Percentiles rank a stretch among this genome's conserved stretches.
Conservation (phyloP, 2,888 invertebrate species). For the Vandiemenella viatica region DNA sequence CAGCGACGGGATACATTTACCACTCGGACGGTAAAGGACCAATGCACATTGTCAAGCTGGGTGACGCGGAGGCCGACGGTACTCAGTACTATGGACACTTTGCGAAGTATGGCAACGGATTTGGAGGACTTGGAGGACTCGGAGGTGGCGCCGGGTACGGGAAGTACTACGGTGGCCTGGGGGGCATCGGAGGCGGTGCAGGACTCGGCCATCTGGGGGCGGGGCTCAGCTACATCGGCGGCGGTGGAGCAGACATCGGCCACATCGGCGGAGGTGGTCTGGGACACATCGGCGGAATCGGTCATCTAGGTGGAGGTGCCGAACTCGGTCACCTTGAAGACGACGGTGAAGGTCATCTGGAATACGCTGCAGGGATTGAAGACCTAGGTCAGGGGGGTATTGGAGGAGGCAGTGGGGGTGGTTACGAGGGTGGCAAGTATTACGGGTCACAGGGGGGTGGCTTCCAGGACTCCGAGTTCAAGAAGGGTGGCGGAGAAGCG, state of each 20-base stretch:
- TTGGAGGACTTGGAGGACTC: neutral
- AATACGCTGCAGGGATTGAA: neutral
- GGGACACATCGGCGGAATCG: neutral
- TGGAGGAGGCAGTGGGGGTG: conserved; percentile 1
- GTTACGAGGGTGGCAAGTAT: conserved; percentile 3
- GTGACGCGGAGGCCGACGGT: conserved; percentile 14
- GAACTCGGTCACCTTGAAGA: neutral
- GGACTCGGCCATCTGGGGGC: neutral
- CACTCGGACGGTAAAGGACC: conserved; percentile 33
- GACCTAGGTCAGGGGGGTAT: neutral
- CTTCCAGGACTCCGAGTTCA: conserved; percentile 25
- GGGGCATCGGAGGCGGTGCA: neutral
- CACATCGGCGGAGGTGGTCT: neutral
- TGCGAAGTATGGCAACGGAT: neutral
- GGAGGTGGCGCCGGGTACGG: conserved; percentile 2
- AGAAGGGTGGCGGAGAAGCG: conserved; percentile 50
- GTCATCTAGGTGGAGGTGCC: neutral
- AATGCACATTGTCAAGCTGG: conserved; percentile 34
- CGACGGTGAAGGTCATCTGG: neutral
- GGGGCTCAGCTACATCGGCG: neutral
- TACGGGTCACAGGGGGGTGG: conserved; percentile 24
- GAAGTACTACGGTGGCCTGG: neutral
- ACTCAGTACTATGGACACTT: neutral
- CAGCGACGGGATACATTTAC: conserved; percentile 38
- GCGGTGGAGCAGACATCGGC: neutral